Evolutionary conservation across 1,140 invertebrate species (phyloP), one percentile per base, ranked within the genome.

Genomic region (Sminthurides bifidus): DNA sequence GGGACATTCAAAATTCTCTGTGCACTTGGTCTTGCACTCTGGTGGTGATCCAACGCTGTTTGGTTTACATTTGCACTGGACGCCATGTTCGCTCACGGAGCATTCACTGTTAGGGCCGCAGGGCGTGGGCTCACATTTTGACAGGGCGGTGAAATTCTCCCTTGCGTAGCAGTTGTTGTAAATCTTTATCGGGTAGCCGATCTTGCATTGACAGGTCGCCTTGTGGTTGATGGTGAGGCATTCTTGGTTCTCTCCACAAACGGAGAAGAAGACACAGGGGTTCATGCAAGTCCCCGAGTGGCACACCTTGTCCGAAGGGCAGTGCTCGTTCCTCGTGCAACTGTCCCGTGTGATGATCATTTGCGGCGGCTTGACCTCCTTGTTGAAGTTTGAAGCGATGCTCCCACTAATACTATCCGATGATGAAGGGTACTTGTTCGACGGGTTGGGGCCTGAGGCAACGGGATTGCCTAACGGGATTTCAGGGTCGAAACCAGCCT

Each of bases 281-380:
- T 85, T 79, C 35, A 77, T 73, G 64, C 89, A 92, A 52, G 72
- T 76, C 54, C 81, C 73, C 66, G 87, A 82, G 23, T 85, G 79
- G 67, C 90, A 92, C 8, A 86, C 81, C 65, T 86, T 82, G 64
- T 85, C 80, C 59, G 87, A 86, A 1, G 81, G 75, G 68, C 89
- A 93, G 58, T 52, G 59, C 3, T 26, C 23, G 23, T 46, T 48
- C 17, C 37, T 41, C 23, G n/a, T 27, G 38, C 50, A 58, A 21
- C 37, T 27, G 21, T 46, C 10, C 40, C 54, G 5, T 31, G 37
- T 19, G 31, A 12, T 38, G 33, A n/a, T 10, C 33, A 40, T 50
- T 24, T 4, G 50, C 10, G 24, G 33, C 8, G n/a, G 10, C 33
- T 10, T 35, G 33, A n/a, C n/a, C n/a, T n/a, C n/a, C n/a, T n/a